phyloP scores from a whole-genome alignment of 2,888 invertebrate genomes.

The Polydrusus cervinus region DNA sequence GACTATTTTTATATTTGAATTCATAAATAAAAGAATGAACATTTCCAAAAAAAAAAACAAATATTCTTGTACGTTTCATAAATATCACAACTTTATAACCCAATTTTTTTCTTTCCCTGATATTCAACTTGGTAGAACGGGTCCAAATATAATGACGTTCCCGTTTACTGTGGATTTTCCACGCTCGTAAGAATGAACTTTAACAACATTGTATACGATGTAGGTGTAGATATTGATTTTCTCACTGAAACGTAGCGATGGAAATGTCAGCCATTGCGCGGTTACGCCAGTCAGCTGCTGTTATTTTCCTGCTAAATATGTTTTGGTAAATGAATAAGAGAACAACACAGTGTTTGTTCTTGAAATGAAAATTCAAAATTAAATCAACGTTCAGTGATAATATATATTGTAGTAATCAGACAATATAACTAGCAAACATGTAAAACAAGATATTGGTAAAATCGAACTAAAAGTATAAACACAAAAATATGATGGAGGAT shows the following conservation, averaged over 20 bases:
- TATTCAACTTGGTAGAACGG: too few relatives aligned
- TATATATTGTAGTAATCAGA: not conserved
- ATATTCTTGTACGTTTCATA: too few relatives aligned
- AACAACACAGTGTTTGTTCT: not conserved
- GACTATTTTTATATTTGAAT: too few relatives aligned
- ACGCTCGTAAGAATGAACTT: not conserved
- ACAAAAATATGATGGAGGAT: slow-evolving; percentile 72
- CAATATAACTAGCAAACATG: not conserved
- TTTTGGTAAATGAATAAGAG: not conserved
- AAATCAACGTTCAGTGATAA: not conserved
- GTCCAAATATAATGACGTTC: too few relatives aligned
- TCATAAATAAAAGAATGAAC: too few relatives aligned
- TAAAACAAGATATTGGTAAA: not conserved
- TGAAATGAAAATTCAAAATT: not conserved
- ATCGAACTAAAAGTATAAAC: too few relatives aligned
- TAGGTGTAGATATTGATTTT: slow-evolving; percentile 41
- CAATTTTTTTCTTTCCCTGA: too few relatives aligned
- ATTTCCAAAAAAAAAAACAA: too few relatives aligned
- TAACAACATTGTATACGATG: not conserved
- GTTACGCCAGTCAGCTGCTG: slow-evolving; percentile 30
- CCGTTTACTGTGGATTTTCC: too few relatives aligned
- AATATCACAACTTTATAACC: too few relatives aligned
- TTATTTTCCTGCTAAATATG: slow-evolving; percentile 13
- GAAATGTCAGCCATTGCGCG: slow-evolving; percentile 11
- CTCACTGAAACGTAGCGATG: slow-evolving; percentile 16